Conservation (phyloP, 2,113 vertebrate species). For the Rhinolophus sinicus region DNA sequence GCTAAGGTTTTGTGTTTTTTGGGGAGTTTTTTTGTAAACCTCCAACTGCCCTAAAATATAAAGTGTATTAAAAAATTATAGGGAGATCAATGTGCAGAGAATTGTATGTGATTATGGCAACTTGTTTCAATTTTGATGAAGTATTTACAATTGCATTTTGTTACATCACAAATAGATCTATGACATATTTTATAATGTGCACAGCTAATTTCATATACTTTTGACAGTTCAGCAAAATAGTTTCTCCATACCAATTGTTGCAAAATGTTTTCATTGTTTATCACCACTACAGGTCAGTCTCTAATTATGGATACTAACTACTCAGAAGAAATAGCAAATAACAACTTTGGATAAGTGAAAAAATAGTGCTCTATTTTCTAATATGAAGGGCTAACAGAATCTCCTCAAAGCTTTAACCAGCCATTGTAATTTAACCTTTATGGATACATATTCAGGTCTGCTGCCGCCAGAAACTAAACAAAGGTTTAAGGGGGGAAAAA, state of each 20-base stretch:
- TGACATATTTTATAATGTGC: not conserved
- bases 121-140: not conserved
- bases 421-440: not conserved
- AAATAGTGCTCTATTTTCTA: not conserved
- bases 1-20: too few species aligned
- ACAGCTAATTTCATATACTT: slow-evolving; percentile 4
- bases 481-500: not conserved
- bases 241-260: not conserved
- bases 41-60: slow-evolving; percentile 1
- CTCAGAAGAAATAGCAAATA: not conserved
- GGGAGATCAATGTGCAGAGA: not conserved
- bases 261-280: slow-evolving; percentile 51
- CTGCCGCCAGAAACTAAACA: not conserved
- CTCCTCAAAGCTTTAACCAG: not conserved
- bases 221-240: slow-evolving; percentile 36
- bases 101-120: not conserved
- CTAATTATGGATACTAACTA: slow-evolving; percentile 21
- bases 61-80: not conserved
- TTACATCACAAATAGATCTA: not conserved
- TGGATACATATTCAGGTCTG: not conserved
- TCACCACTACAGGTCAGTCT: not conserved
- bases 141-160: slow-evolving; percentile 41
- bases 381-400: not conserved
- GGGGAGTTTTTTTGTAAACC: not conserved
- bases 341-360: not conserved